These are phyloP conservation scores for Leptinotarsa defecta DNA, from an alignment of 1,140 invertebrate genomes.

Conservation along the genomic window DNA sequence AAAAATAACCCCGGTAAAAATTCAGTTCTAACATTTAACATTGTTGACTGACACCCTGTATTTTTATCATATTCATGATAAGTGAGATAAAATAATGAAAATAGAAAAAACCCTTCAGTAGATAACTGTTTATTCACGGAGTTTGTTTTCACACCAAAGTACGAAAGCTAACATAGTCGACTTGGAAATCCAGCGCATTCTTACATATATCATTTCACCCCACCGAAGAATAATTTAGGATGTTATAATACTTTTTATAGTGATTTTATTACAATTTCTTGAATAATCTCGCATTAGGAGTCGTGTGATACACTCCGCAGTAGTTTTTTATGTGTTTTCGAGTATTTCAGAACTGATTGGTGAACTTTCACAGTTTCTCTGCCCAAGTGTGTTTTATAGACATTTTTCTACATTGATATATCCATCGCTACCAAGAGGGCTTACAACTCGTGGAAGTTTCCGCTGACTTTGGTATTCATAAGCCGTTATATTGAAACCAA, in stretches of 20 bases:
- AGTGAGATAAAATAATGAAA: too few species aligned
- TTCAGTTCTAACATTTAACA: too few species aligned
- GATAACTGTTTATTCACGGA: not conserved
- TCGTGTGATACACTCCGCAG: constrained; percentile 11
- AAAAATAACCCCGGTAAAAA: too few species aligned
- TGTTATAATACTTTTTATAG: constrained; percentile 18
- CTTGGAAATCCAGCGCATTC: constrained; percentile 8
- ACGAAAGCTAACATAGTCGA: not conserved
- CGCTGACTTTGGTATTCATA: not conserved
- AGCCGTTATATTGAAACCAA: constrained; percentile 2
- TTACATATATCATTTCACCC: constrained; percentile 19
- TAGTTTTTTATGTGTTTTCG: constrained; percentile 18
- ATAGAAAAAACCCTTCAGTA: too few species aligned
- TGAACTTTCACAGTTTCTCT: constrained; percentile 21
- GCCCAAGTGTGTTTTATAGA: constrained; percentile 18
- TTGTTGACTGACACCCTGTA: too few species aligned
- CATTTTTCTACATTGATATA: not conserved
- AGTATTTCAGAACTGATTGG: constrained; percentile 15
- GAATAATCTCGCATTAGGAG: constrained; percentile 15
- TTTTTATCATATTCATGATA: not conserved
- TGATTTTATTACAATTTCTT: constrained; percentile 20
- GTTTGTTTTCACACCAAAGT: not conserved
- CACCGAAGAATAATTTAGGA: not conserved
- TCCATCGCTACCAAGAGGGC: not conserved
- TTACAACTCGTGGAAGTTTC: not conserved